phyloP scores from a whole-genome alignment of 2,113 vertebrate genomes.

The Festucalex cinctus region DNA sequence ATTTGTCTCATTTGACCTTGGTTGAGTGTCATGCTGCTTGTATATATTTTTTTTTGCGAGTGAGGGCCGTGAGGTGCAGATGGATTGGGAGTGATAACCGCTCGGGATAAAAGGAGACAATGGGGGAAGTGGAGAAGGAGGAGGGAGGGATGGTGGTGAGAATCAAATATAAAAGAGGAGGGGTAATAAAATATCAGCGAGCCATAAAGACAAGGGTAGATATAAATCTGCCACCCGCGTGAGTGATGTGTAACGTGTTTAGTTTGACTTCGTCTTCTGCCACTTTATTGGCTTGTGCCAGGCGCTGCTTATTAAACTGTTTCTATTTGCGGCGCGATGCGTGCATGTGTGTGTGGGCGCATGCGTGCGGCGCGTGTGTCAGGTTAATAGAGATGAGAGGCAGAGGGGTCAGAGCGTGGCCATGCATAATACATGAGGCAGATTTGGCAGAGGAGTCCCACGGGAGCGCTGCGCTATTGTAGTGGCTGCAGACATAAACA shows the following conservation, averaged over 20 bases:
- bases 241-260: slow-evolving; percentile 18
- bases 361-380: slow-evolving; percentile 31
- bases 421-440: slow-evolving; percentile 73
- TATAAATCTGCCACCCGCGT: slow-evolving; percentile 29
- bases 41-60: slow-evolving; percentile 20
- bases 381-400: slow-evolving; percentile 75
- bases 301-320: slow-evolving; percentile 4
- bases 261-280: slow-evolving; percentile 31
- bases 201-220: slow-evolving; percentile 38
- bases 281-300: slow-evolving; percentile 27
- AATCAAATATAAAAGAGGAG: slow-evolving; percentile 31
- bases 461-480: slow-evolving; percentile 66
- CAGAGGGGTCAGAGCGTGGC: slow-evolving; percentile 61
- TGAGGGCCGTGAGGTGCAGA: slow-evolving; percentile 49
- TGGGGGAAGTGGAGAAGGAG: slow-evolving; percentile 34
- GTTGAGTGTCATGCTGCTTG: slow-evolving; percentile 1
- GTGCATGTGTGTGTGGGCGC: slow-evolving; percentile 6
- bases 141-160: slow-evolving; percentile 13
- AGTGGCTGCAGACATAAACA: slow-evolving; percentile 73
- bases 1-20: not conserved
- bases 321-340: slow-evolving; percentile 25
- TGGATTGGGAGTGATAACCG: slow-evolving; percentile 60
- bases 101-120: slow-evolving; percentile 54
- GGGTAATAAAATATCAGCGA: slow-evolving; percentile 49
- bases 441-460: slow-evolving; percentile 70